Evolutionary conservation across 2,888 invertebrate genomes (phyloP), one percentile per base, ranked within the genome.

Genomic region (Dryocosmus kuriphilus): DNA sequence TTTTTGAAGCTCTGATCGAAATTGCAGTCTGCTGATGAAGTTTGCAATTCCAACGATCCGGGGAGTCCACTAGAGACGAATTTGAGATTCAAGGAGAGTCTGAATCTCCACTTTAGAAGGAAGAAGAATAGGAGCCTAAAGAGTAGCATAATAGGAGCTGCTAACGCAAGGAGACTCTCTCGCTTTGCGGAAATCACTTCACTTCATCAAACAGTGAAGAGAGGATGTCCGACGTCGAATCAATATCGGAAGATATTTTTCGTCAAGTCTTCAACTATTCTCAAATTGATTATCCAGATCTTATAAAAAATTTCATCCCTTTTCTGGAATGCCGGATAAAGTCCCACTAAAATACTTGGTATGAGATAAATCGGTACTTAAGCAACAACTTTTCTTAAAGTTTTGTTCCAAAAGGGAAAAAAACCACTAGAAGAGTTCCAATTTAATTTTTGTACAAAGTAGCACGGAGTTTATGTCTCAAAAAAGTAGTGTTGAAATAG

Each of bases 51-150:
- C 16, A 19, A 46, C 46, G 30, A n/a, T 71, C n/a, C 71, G 51
- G n/a, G 30, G 30, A 51, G 30, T 32, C 80, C 83, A 83, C 85
- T 83, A 84, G 81, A 84, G 84, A 84, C 75, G 75, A 63, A 78
- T 79, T 38, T 74, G 74, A 67, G 78, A 55, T 79, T 85, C 79
- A 80, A 87, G 84, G 82, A 81, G 71, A 81, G 84, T 86, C 85
- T 86, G 86, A 86, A 85, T 80, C 81, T 80, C 82, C 82, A 86
- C 87, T 86, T 81, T 79, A 46, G 78, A 75, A 74, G 63, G 80
- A 82, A 83, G 81, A 87, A 86, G 86, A 87, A 86, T 87, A 83
- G 85, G 79, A 75, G 76, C 80, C 83, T 84, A 83, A 85, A 85
- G 83, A 85, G 84, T 84, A 82, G 80, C 84, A 85, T 85, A 86